Evolutionary conservation across 1,140 invertebrate genomes (phyloP).

Genomic region (Holcopasites calliopsidis): DNA sequence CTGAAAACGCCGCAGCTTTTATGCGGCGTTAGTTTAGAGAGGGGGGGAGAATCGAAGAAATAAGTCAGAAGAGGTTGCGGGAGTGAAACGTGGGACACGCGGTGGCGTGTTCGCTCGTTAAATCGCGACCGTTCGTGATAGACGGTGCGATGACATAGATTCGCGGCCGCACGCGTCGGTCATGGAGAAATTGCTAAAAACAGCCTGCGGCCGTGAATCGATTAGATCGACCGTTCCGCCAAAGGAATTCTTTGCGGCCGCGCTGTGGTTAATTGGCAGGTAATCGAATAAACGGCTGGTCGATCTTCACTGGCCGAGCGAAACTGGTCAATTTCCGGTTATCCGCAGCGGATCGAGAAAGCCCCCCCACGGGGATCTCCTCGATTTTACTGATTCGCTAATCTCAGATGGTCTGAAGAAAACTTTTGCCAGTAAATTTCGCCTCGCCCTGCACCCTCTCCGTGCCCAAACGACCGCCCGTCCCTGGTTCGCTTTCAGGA

Average conservation of each 20-base stretch:
- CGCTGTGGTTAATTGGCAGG: slow-evolving; percentile 39
- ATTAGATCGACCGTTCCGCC: slow-evolving; percentile 33
- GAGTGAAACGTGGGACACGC: too few relatives aligned
- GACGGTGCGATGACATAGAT: slow-evolving; percentile 25
- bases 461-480: neutral
- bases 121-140: neutral
- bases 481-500: neutral
- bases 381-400: neutral
- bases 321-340: neutral
- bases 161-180: neutral
- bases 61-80: too few relatives aligned
- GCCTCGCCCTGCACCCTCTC: neutral
- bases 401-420: neutral
- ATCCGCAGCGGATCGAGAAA: neutral
- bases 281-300: slow-evolving; percentile 39
- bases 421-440: slow-evolving; percentile 32
- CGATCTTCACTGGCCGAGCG: neutral
- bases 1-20: slow-evolving; percentile 17
- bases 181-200: slow-evolving; percentile 44
- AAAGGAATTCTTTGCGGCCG: slow-evolving; percentile 44
- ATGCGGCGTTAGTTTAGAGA: too few relatives aligned
- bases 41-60: too few relatives aligned
- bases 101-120: neutral
- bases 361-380: neutral
- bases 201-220: slow-evolving; percentile 40